Base-by-base conservation (phyloP, 2,113 vertebrate genomes). In the Petaurus breviceps region DNA sequence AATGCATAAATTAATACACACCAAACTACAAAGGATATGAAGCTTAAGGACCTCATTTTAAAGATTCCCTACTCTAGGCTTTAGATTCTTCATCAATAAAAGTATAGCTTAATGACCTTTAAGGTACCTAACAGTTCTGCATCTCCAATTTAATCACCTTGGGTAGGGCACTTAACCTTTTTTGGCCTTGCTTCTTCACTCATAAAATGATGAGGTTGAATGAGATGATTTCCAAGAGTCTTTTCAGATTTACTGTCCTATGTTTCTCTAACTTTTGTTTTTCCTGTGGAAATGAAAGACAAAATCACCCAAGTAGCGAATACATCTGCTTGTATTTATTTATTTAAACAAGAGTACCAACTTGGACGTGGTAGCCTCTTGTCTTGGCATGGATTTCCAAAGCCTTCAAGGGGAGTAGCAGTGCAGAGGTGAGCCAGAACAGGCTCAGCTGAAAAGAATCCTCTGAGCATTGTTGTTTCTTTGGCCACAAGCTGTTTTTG, bases 401-500 rank as follows among this genome's bases (percentile, higher is more conserved):
- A n/a, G 61, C 4, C 51, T 96, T 95, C 43, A 52, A 49, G 92
- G 55, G 57, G 43, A 91, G 47, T 14, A 9, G 46, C 0, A 22
- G 19, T 0, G 0, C 25, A 22, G 47, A 43, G 37, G 1, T 49
- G 31, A 92, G 26, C 46, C 57, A 50, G 53, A 9, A 12, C 0
- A 1, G 55, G 26, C 49, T 10, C 68, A 95, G 89, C 91, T 52
- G 4, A 90, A 46, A 0, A 84, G 22, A 92, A 94, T 77, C 51
- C n/a, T 49, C 53, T 53, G 53, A 68, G 51, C 19, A 8, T 51
- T 54, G 91, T 46, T 90, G 26, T 43, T 95, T 57, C 89, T 96
- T 94, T 89, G 25, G 23, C 4, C 52, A 24, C 26, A 91, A 95
- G 54, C 95, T 95, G 55, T 68, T 95, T 95, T 93, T 68, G 95